These are phyloP conservation scores for Apteryx owenii DNA, from an alignment of 2,113 vertebrate species.

Conservation along the genomic window DNA sequence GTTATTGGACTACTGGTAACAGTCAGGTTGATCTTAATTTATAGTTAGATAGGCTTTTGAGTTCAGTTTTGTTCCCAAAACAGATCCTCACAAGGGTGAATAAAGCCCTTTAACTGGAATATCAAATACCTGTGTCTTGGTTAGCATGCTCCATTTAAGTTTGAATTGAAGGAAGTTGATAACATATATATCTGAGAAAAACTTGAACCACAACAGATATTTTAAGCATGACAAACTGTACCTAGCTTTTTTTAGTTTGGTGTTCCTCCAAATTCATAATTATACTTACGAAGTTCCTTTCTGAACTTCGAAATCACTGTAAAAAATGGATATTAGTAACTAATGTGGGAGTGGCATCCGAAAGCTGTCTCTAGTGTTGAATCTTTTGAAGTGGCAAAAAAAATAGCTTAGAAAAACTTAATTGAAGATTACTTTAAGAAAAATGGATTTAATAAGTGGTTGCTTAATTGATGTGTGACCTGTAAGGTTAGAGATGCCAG, in stretches of 20 bases:
- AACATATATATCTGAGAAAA: not conserved
- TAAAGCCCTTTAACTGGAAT: not conserved
- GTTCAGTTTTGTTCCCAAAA: not conserved
- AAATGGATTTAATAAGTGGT: slow-evolving; percentile 26
- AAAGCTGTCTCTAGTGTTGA: slow-evolving; percentile 22
- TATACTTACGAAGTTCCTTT: slow-evolving; percentile 4
- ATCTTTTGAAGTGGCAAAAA: slow-evolving; percentile 47
- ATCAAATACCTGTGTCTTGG: not conserved
- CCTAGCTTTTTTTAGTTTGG: not conserved
- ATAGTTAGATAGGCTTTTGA: not conserved
- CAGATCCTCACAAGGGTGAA: not conserved
- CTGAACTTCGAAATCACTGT: slow-evolving; percentile 6
- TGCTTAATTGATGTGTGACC: not conserved
- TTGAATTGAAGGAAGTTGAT: not conserved
- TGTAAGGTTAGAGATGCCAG: not conserved
- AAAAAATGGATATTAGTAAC: not conserved
- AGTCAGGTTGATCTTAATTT: not conserved
- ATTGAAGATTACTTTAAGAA: slow-evolving; percentile 12
- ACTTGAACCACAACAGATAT: not conserved
- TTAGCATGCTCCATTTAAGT: not conserved
- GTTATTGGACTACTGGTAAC: not conserved
- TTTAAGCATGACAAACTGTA: not conserved
- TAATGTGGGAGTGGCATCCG: slow-evolving; percentile 18
- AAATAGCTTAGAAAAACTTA: slow-evolving; percentile 27
- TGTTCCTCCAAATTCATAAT: not conserved